phyloP scores from a whole-genome alignment of 1,140 invertebrate genomes.

The Atta colombica region DNA sequence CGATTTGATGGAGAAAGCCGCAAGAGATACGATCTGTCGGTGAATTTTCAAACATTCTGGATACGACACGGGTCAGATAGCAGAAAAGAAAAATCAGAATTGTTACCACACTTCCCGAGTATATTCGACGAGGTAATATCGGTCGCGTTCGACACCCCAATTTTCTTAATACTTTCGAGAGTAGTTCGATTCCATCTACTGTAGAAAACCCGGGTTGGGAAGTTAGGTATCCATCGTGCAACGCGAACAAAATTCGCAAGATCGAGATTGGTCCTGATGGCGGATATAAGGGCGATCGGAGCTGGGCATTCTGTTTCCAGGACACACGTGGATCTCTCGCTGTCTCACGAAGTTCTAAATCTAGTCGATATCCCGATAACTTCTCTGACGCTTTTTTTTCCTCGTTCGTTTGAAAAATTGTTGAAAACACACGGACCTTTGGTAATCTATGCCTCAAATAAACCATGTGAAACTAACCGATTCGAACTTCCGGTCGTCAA shows the following conservation, averaged over 20 bases:
- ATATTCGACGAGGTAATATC: constrained; percentile 17
- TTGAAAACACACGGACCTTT: not conserved
- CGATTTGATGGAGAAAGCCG: not conserved
- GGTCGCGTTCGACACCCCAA: constrained; percentile 20
- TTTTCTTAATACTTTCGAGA: constrained; percentile 37
- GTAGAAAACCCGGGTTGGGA: not conserved
- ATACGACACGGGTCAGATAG: not conserved
- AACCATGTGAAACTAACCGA: not conserved
- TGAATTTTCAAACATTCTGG: constrained; percentile 11
- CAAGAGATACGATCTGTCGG: not conserved
- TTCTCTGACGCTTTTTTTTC: constrained; percentile 45
- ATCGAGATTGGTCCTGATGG: constrained; percentile 55
- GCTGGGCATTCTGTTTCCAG: constrained; percentile 44
- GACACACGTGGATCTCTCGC: constrained; percentile 31
- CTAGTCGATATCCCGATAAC: constrained; percentile 64
- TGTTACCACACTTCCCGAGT: not conserved
- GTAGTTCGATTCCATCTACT: constrained; percentile 31
- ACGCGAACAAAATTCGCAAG: constrained; percentile 51
- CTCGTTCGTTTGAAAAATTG: constrained; percentile 51
- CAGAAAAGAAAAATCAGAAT: not conserved
- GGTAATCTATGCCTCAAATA: constrained; percentile 49
- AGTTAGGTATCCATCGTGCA: constrained; percentile 49
- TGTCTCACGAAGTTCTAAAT: constrained; percentile 65
- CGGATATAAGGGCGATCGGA: constrained; percentile 49
- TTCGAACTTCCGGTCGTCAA: constrained; percentile 12